Evolutionary conservation across 2,888 invertebrate genomes (phyloP), one percentile per base, ranked within the genome.

Genomic region (Drosophila eohydei): DNA sequence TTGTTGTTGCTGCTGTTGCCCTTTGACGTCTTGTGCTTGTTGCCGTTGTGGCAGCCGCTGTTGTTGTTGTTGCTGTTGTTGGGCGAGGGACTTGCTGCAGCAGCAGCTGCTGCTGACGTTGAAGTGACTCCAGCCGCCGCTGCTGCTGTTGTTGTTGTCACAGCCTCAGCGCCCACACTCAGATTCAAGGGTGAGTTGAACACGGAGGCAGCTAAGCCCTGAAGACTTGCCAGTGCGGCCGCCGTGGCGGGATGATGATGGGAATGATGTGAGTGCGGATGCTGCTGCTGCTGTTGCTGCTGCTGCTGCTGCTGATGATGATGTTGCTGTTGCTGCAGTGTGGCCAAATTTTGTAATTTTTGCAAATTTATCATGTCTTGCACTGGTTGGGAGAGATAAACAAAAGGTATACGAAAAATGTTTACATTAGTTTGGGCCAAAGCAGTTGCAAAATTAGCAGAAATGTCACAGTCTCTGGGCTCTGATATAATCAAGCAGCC

Each of bases 111-210:
- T 43, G 63, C 65, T 46, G 66, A 71, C 44, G 77, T 61, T 59
- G 77, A 65, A 41, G 50, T 72, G 58, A 62, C 78, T 55, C 63
- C 80, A 56, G 74, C 71, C n/a, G 70, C 55, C 41, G 77, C 67
- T 36, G 78, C 59, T 14, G 73, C 62, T 21, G 81, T 63, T 58
- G 80, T 38, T 61, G 83, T 40, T 67, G 78, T 71, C 57, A 71
- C 67, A 36, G 80, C 81, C 77, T 89, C 86, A 36, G 91, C 91
- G 89, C 95, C 96, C 86, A 97, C 96, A 92, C 96, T 97, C 88
- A 97, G 94, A 93, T 97, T 97, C 85, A 97, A 94, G 38, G 97
- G 97, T 67, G 97, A 96, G 93, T 97, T 96, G 93, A 96, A 96
- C 90, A 96, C 95, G 80, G 94, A 94, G 77, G 94, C 93, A 32